Evolutionary conservation across 2,797 vertebrate genomes (phyloP).

Genomic region (Capromys pilorides): DNA sequence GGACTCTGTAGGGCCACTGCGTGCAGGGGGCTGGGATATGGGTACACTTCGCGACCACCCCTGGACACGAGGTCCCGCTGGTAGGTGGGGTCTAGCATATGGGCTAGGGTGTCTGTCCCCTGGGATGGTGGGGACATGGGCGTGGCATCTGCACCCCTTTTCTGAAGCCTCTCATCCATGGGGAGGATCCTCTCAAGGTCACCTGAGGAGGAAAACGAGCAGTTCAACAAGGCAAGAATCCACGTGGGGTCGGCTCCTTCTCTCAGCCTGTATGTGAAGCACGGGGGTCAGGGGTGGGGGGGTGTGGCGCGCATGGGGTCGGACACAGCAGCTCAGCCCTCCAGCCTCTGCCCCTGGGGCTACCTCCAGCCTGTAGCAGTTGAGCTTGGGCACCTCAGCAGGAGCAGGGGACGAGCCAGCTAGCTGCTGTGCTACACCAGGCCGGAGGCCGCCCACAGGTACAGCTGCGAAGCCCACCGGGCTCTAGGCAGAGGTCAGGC

Average conservation of each 20-base stretch:
- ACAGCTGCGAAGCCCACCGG: not conserved
- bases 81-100: conserved; percentile 89
- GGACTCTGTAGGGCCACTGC: conserved; percentile 97
- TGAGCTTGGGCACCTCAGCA: not conserved
- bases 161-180: conserved; percentile 83
- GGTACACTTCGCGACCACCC: conserved; percentile 92
- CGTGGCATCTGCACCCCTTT: conserved; percentile 80
- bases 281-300: too few relatives aligned
- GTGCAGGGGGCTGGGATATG: conserved; percentile 96
- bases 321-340: too few relatives aligned
- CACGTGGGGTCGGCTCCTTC: not conserved
- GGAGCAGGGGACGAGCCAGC: not conserved
- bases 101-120: conserved; percentile 77
- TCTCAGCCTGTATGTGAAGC: not conserved
- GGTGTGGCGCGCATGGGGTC: too few relatives aligned
- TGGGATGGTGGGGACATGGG: conserved; percentile 73
- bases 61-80: conserved; percentile 91
- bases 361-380: too few relatives aligned
- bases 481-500: rapidly evolving
- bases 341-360: not conserved
- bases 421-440: rapidly evolving
- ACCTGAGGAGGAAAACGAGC: conserved; percentile 84
- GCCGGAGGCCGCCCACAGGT: not conserved
- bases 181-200: conserved; percentile 91
- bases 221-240: not conserved